Conservation (phyloP, 2,888 invertebrate species). For the Unio pictorum region DNA sequence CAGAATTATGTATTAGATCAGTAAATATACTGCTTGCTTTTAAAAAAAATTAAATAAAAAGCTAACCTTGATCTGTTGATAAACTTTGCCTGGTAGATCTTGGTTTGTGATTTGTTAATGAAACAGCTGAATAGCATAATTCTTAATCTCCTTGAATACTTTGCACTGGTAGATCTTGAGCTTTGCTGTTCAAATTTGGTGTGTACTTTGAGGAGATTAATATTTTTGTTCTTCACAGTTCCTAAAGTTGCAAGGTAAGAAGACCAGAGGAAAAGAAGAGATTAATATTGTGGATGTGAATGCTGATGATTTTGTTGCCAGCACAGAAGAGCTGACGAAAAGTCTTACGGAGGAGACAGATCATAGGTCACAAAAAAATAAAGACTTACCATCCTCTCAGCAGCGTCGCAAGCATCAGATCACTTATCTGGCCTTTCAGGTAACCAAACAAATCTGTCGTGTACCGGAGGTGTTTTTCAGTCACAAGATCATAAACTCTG, state of each 20-base stretch:
- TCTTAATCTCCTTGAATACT: no score
- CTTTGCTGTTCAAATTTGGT: no score
- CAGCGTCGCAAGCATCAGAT: conserved; percentile 91
- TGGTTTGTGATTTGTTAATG: no score
- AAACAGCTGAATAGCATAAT: no score
- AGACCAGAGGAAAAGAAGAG: conserved; percentile 77
- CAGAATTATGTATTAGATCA: no score
- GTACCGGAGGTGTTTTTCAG: neutral
- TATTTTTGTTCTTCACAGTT: conserved; percentile 44
- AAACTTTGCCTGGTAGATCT: no score
- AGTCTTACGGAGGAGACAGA: conserved; percentile 74
- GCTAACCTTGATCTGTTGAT: no score
- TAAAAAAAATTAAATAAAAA: no score
- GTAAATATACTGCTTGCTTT: no score
- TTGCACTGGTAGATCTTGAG: no score
- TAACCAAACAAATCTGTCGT: conserved; percentile 50
- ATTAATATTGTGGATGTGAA: conserved; percentile 86
- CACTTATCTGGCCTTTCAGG: conserved; percentile 91
- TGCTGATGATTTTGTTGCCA: conserved; percentile 85
- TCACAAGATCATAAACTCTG: no score
- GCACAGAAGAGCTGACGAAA: conserved; percentile 86
- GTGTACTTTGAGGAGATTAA: no score
- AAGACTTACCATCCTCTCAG: conserved; percentile 77
- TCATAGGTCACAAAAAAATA: conserved; percentile 50
- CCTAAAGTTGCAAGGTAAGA: conserved; percentile 78